Base-by-base conservation (phyloP, 2,113 vertebrate species). In the Lichenostomus cassidix region DNA sequence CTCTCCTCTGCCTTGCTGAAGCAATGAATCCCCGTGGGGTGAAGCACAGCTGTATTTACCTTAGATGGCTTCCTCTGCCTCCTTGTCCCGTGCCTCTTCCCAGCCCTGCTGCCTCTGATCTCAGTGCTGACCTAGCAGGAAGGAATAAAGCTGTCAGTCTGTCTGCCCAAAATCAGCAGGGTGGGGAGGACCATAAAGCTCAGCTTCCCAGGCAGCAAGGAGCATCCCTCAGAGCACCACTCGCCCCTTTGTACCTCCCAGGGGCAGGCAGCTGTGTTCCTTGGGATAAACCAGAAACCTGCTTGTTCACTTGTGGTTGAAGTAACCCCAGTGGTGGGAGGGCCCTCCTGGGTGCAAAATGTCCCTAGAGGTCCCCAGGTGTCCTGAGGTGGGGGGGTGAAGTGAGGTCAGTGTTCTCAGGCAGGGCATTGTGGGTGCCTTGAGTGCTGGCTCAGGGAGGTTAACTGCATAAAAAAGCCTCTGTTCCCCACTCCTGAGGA, bases 1-100 rank as follows among this genome's bases (percentile, higher is more conserved):
- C 18, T n/a, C 35, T 59, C 22, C 50, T 49, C 22, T 0, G 3
- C 73, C 46, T 14, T 2, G 50, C 64, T 2, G 35, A 49, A 58
- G 53, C 37, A 2, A 1, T 5, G 46, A n/a, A 22, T n/a, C 18
- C 4, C 3, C 1, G 0, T 1, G 59, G 55, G 50, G 33, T 7
- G 16, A 58, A 2, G 10, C 50, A 7, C 94, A 95, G 88, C 94
- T 86, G 94, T 81, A 69, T 78, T 96, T 94, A 68, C 49, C 84
- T 81, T 95, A n/a, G 0, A 2, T 18, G 9, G 25, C 37, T 68
- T 28, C 46, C 71, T 70, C 39, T 7, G 69, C 56, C 41, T 83
- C 41, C 42, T 39, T 33, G 65, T 71, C 24, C 69, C 50, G 2
- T 0, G 17, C 25, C 27, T 65, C 39, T 68, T 6, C 3, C 41